Percentiles rank a stretch among this genome's conserved stretches.
These are phyloP conservation scores for Hippocampus zosterae DNA, from an alignment of 2,113 vertebrate genomes.

Conservation along the genomic window DNA sequence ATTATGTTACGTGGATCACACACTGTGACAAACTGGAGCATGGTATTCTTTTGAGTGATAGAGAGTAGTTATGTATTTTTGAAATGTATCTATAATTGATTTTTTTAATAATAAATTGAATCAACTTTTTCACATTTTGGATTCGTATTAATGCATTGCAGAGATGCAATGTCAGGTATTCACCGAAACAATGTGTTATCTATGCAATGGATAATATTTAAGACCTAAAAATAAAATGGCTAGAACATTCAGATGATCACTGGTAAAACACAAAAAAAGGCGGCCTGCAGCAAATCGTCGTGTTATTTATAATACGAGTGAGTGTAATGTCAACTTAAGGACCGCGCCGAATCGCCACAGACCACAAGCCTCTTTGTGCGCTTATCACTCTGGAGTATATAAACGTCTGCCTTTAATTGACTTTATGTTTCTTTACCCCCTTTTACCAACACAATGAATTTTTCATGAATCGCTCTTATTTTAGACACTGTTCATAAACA, in stretches of 20 bases:
- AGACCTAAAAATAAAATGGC: background rate
- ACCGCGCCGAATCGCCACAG: constrained; percentile 9
- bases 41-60: background rate
- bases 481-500: constrained; percentile 42
- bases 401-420: constrained; percentile 46
- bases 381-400: constrained; percentile 40
- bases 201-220: background rate
- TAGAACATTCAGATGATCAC: background rate
- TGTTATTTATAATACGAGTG: constrained; percentile 7
- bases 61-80: background rate
- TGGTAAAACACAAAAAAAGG: background rate
- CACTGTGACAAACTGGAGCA: background rate
- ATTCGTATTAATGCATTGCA: background rate
- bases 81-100: background rate
- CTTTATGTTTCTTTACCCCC: constrained; percentile 15
- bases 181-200: background rate
- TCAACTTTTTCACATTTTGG: background rate
- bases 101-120: background rate
- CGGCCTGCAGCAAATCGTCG: background rate
- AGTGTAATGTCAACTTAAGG: constrained; percentile 24
- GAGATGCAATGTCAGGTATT: background rate
- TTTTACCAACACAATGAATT: constrained; percentile 38
- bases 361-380: constrained; percentile 31
- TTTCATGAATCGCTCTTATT: constrained; percentile 44
- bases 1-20: background rate